Evolutionary conservation across 2,797 vertebrate genomes (phyloP).

Genomic region (Acestrorhynchus altus): DNA sequence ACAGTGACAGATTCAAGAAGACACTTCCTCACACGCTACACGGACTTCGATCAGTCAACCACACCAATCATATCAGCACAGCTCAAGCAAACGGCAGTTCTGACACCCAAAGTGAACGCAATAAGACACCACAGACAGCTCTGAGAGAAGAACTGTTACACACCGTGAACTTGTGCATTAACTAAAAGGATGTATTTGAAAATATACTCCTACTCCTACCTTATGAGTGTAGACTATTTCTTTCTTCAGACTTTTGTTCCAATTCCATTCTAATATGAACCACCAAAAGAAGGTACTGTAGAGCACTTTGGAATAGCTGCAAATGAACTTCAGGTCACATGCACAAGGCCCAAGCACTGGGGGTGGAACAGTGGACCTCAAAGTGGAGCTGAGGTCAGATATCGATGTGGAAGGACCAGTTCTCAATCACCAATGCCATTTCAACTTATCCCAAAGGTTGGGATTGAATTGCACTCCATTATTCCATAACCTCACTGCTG

Average conservation of each 20-base stretch:
- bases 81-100: constrained; percentile 23
- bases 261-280: no score
- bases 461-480: no score
- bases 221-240: no score
- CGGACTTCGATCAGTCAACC: constrained; percentile 44
- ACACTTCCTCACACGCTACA: constrained; percentile 31
- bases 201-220: background rate
- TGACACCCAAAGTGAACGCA: constrained; percentile 6
- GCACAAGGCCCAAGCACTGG: no score
- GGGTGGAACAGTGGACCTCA: no score
- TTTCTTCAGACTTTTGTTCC: no score
- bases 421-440: no score
- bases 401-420: no score
- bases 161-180: background rate
- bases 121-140: constrained; percentile 15
- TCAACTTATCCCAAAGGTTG: no score
- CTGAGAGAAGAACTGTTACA: background rate
- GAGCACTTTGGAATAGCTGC: background rate
- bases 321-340: background rate
- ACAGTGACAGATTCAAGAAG: constrained; percentile 40
- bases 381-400: no score
- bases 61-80: constrained; percentile 40
- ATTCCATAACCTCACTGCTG: no score
- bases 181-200: background rate
- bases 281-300: no score